Percentiles rank a stretch among this genome's conserved stretches.
These are phyloP conservation scores for Enteromius treurensis DNA, from an alignment of 2,797 vertebrate genomes.

Conservation along the genomic window DNA sequence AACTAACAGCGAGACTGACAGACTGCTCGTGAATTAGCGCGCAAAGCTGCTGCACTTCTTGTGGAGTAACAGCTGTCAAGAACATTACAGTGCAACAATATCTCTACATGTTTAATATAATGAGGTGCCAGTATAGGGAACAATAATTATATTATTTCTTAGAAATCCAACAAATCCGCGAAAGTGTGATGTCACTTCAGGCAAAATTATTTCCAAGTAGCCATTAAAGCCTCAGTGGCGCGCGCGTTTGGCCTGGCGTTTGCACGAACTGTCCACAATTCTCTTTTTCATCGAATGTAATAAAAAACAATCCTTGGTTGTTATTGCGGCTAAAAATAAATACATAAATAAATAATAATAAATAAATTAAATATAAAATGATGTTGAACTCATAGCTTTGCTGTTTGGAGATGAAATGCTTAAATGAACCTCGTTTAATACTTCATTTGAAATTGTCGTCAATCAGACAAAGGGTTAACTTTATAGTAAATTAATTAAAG, in stretches of 20 bases:
- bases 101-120: conserved; percentile 26
- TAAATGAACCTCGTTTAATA: background rate
- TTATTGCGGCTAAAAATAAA: conserved; percentile 49
- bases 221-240: conserved; percentile 24
- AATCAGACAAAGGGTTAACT: background rate
- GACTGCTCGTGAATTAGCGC: background rate
- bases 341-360: too few relatives aligned
- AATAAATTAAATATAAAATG: too few relatives aligned
- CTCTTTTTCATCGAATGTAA: conserved; percentile 50
- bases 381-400: conserved; percentile 50
- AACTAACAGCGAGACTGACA: conserved; percentile 10
- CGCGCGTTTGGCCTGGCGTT: conserved; percentile 46
- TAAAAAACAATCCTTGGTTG: conserved; percentile 56
- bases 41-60: background rate
- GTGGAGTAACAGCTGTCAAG: conserved; percentile 14
- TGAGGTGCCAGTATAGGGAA: conserved; percentile 7
- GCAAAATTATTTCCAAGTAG: conserved; percentile 24
- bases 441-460: background rate
- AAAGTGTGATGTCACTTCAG: conserved; percentile 41
- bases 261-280: conserved; percentile 47
- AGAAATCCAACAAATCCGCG: conserved; percentile 8
- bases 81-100: background rate
- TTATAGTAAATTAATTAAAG: background rate
- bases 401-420: background rate
- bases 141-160: conserved; percentile 18